Percentiles rank a stretch among this genome's conserved stretches.
Evolutionary conservation across 2,113 vertebrate genomes (phyloP).

Genomic region (Scatophagus argus): DNA sequence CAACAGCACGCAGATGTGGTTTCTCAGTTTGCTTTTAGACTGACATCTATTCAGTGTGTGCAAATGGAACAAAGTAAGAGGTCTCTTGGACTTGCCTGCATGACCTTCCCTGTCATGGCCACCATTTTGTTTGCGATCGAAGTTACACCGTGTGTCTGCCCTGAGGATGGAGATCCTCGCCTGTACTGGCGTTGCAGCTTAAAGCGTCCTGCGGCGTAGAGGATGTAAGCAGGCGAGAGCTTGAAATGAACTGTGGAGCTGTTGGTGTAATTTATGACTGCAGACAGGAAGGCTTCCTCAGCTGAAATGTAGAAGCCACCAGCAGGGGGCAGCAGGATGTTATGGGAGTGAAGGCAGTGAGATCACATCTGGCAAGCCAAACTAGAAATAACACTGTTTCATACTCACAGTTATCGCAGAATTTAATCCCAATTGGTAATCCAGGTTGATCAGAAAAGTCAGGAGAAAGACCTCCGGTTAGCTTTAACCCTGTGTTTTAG

Average conservation of each 20-base stretch:
- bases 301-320: slow-evolving; percentile 78
- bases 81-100: slow-evolving; percentile 87
- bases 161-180: slow-evolving; percentile 78
- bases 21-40: not conserved
- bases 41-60: not conserved
- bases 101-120: slow-evolving; percentile 90
- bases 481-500: slow-evolving; percentile 7
- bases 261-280: slow-evolving; percentile 93
- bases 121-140: slow-evolving; percentile 90
- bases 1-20: not conserved
- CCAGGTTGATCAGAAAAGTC: slow-evolving; percentile 35
- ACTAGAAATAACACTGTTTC: not conserved
- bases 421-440: slow-evolving; percentile 64
- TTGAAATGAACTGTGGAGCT: slow-evolving; percentile 95
- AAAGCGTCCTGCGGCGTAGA: slow-evolving; percentile 90
- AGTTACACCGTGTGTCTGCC: slow-evolving; percentile 84
- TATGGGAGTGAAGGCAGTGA: not conserved
- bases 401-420: slow-evolving; percentile 90
- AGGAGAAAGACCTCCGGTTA: not conserved
- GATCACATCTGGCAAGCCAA: not conserved
- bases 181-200: slow-evolving; percentile 85
- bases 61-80: not conserved
- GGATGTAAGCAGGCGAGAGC: slow-evolving; percentile 90
- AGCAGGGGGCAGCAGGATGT: slow-evolving; percentile 61
- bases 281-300: slow-evolving; percentile 91